A percentile compares a stretch with the other conserved stretches of the same genome.
These are phyloP conservation scores for Erethizon dorsatum DNA, from an alignment of 2,797 vertebrate species.

Conservation along the genomic window DNA sequence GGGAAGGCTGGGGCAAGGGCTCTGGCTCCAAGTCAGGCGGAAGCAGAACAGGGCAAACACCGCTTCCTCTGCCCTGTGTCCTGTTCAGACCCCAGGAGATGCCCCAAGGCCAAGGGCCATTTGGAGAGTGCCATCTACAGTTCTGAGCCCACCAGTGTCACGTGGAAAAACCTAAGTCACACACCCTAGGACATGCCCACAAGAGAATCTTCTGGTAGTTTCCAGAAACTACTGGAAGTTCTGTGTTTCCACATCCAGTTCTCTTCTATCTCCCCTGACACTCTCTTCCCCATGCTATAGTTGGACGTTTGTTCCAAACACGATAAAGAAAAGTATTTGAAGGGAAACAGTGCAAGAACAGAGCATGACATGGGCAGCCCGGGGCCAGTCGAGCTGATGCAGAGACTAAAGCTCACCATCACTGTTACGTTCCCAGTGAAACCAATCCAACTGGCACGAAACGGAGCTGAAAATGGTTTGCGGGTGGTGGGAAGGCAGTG, in stretches of 20 bases:
- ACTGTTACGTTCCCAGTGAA: not conserved
- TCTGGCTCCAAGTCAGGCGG: not conserved
- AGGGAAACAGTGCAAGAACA: not conserved
- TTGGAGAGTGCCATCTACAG: too few relatives aligned
- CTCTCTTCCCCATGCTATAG: not conserved
- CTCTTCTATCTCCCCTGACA: not conserved
- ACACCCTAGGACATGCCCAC: not conserved
- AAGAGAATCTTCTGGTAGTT: not conserved
- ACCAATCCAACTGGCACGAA: not conserved
- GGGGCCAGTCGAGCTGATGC: not conserved
- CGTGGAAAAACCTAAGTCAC: not conserved
- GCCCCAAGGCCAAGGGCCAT: accelerated
- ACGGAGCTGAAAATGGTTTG: not conserved
- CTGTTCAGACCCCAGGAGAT: not conserved
- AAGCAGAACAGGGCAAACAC: not conserved
- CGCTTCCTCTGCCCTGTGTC: not conserved
- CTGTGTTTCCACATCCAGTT: not conserved
- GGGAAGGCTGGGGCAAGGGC: accelerated
- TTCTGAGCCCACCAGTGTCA: not conserved
- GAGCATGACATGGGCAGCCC: not conserved
- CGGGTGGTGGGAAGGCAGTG: not conserved
- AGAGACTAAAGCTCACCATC: too few relatives aligned
- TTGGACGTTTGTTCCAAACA: not conserved
- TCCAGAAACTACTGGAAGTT: not conserved
- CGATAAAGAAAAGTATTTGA: not conserved